These are phyloP conservation scores for Ostrea denselamellosa DNA, from an alignment of 1,140 invertebrate genomes.

Conservation along the genomic window DNA sequence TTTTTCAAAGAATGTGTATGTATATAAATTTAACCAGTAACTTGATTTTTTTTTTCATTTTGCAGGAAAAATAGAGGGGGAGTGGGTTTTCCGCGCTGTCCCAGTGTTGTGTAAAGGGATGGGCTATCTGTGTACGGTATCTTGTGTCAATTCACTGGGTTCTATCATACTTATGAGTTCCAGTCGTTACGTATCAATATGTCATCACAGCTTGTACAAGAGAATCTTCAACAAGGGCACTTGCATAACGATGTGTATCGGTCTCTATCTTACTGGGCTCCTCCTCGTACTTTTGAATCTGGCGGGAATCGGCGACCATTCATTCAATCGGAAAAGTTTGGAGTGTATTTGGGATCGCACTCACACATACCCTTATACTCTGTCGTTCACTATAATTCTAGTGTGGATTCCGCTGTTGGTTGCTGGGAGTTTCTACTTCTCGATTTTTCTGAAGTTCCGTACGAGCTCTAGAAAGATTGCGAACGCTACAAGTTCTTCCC, in stretches of 20 bases:
- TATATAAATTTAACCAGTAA: not conserved
- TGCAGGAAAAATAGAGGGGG: slow-evolving; percentile 64
- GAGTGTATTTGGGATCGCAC: slow-evolving; percentile 71
- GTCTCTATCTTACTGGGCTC: slow-evolving; percentile 59
- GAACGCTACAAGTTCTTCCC: not conserved
- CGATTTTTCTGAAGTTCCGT: slow-evolving; percentile 61
- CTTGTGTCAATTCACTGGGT: slow-evolving; percentile 68
- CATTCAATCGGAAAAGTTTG: slow-evolving; percentile 67
- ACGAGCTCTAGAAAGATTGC: slow-evolving; percentile 43
- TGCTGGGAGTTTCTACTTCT: slow-evolving; percentile 62
- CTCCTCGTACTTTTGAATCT: slow-evolving; percentile 62
- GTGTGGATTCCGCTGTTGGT: slow-evolving; percentile 66
- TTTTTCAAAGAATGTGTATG: too few species aligned
- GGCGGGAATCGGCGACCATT: slow-evolving; percentile 64
- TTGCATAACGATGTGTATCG: slow-evolving; percentile 63
- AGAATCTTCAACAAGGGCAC: slow-evolving; percentile 63
- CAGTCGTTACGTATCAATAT: slow-evolving; percentile 71
- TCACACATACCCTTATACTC: slow-evolving; percentile 67
- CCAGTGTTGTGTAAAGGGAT: slow-evolving; percentile 67
- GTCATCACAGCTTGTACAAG: slow-evolving; percentile 62
- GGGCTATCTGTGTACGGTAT: slow-evolving; percentile 68
- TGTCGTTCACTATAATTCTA: slow-evolving; percentile 65
- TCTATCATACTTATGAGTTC: slow-evolving; percentile 66
- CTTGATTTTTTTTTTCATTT: not conserved
- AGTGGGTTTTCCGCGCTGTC: slow-evolving; percentile 64